A percentile compares a stretch with the other conserved stretches of the same genome.
Evolutionary conservation across 2,113 vertebrate genomes (phyloP).

Genomic region (Nyctibius bracteatus): DNA sequence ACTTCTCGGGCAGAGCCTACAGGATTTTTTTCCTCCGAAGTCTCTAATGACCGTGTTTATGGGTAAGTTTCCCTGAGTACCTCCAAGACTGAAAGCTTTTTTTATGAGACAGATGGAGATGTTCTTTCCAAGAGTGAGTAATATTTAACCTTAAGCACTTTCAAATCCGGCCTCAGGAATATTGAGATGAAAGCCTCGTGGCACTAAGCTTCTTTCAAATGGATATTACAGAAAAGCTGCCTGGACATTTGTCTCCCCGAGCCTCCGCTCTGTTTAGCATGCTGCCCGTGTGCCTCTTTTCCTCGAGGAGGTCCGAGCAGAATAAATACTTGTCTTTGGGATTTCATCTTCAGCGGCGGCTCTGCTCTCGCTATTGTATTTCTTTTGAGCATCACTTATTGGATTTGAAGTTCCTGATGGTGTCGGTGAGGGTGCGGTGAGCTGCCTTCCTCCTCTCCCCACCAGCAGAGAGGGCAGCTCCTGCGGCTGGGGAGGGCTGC

Average conservation of each 20-base stretch:
- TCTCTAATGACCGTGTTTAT: neutral
- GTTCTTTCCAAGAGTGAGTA: conserved; percentile 63
- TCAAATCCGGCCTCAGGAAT: conserved; percentile 62
- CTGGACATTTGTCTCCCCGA: conserved; percentile 44
- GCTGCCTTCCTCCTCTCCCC: neutral
- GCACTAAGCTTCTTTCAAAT: conserved; percentile 59
- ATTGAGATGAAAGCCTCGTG: conserved; percentile 61
- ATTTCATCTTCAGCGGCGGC: conserved; percentile 3
- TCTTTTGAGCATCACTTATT: conserved; percentile 8
- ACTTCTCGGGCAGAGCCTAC: neutral
- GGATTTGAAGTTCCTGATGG: conserved; percentile 10
- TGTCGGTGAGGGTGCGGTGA: neutral
- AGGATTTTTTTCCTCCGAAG: neutral
- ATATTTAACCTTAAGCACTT: conserved; percentile 68
- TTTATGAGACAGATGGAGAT: conserved; percentile 45
- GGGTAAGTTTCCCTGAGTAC: conserved; percentile 31
- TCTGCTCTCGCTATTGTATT: neutral
- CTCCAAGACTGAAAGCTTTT: conserved; percentile 44
- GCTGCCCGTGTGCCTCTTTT: neutral
- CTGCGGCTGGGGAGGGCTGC: neutral
- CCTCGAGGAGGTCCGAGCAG: conserved; percentile 36
- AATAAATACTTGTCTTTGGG: conserved; percentile 53
- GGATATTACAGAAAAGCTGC: conserved; percentile 48
- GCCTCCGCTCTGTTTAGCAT: conserved; percentile 44
- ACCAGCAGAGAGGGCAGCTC: neutral